phyloP scores from a whole-genome alignment of 2,797 vertebrate genomes.

The Oreochromis mossambicus region DNA sequence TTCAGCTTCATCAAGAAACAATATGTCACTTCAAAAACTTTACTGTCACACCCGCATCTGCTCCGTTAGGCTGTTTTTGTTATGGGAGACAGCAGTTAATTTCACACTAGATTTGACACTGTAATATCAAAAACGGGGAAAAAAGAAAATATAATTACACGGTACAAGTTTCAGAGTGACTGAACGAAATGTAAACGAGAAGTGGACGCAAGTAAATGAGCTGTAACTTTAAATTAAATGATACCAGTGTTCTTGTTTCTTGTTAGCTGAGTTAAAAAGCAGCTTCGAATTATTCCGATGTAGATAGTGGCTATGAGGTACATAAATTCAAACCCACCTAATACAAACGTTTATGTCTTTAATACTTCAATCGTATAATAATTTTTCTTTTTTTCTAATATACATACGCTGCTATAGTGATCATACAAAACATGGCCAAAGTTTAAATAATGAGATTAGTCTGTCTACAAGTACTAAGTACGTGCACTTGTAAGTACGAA shows the following conservation, averaged over 20 bases:
- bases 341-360: background rate
- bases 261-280: background rate
- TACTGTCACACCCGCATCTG: background rate
- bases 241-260: background rate
- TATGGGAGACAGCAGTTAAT: constrained; percentile 21
- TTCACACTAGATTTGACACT: constrained; percentile 28
- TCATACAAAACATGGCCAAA: background rate
- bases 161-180: background rate
- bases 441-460: background rate
- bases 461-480: background rate
- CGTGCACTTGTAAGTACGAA: background rate
- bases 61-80: background rate
- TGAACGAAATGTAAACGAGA: background rate
- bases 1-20: background rate
- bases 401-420: background rate
- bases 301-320: background rate
- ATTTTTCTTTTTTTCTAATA: background rate
- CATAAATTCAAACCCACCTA: background rate
- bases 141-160: constrained; percentile 20
- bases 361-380: background rate
- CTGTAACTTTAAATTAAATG: constrained; percentile 15
- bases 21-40: background rate
- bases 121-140: background rate
- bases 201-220: constrained; percentile 22
- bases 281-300: background rate